Evolutionary conservation across 2,888 invertebrate species (phyloP).

Genomic region (Rhaphigaster nebulosa): DNA sequence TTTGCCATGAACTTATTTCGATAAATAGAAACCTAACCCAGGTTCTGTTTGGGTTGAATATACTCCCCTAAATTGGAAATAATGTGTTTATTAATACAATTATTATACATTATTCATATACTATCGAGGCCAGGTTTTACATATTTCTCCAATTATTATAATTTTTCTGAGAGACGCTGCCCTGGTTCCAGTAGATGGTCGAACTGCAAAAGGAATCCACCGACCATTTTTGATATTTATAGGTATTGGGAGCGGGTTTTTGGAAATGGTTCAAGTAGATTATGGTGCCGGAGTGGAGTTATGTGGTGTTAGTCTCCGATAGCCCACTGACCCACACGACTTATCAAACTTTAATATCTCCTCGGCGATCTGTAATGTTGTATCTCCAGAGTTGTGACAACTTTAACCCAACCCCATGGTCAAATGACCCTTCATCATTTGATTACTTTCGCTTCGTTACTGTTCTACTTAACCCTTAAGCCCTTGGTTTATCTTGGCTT

Average conservation of each 20-base stretch:
- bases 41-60: too few species aligned
- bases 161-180: not conserved
- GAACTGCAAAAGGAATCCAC: not conserved
- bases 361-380: not conserved
- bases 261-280: slow-evolving; percentile 45
- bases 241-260: slow-evolving; percentile 9
- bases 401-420: not conserved
- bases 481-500: not conserved
- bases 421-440: not conserved
- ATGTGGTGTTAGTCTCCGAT: slow-evolving; percentile 8
- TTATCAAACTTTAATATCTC: slow-evolving; percentile 44
- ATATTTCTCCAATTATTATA: not conserved
- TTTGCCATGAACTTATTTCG: too few species aligned
- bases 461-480: not conserved
- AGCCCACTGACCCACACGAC: slow-evolving; percentile 1
- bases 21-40: too few species aligned
- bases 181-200: not conserved
- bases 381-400: slow-evolving; percentile 20
- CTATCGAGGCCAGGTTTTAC: not conserved
- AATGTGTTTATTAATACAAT: too few species aligned
- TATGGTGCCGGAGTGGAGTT: slow-evolving; percentile 38
- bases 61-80: too few species aligned
- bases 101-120: too few species aligned
- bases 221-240: slow-evolving; percentile 40
- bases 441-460: slow-evolving; percentile 30